Evolutionary conservation across 2,888 invertebrate genomes (phyloP).

Genomic region (Elegia similella): DNA sequence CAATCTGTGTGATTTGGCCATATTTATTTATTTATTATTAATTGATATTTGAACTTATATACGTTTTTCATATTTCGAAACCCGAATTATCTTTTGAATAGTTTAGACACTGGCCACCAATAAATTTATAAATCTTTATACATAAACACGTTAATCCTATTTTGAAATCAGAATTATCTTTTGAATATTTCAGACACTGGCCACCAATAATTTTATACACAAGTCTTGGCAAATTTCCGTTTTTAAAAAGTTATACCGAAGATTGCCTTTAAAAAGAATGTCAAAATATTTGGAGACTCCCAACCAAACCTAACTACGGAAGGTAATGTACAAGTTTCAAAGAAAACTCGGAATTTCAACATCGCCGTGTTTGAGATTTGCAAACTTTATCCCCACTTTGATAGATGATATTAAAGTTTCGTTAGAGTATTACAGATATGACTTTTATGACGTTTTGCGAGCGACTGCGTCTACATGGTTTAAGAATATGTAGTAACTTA

Average conservation of each 20-base stretch:
- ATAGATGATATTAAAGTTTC: conserved; percentile 25
- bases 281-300: background rate
- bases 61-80: too few relatives aligned
- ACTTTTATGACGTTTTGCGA: background rate
- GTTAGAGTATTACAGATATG: background rate
- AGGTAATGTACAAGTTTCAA: conserved; percentile 6
- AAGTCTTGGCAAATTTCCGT: background rate
- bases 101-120: too few relatives aligned
- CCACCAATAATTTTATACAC: background rate
- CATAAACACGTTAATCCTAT: too few relatives aligned
- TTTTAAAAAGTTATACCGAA: background rate
- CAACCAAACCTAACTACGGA: background rate
- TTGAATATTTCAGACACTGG: background rate
- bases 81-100: too few relatives aligned
- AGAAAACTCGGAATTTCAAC: background rate
- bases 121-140: too few relatives aligned
- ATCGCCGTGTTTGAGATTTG: conserved; percentile 39
- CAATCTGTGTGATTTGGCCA: too few relatives aligned
- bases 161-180: background rate
- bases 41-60: too few relatives aligned
- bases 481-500: background rate
- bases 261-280: background rate
- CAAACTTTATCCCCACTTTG: conserved; percentile 36
- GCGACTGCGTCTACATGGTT: background rate
- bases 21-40: too few relatives aligned